A percentile compares a stretch with the other conserved stretches of the same genome.
These are phyloP conservation scores for Lepidostoma basale DNA, from an alignment of 1,140 invertebrate species.

Conservation along the genomic window DNA sequence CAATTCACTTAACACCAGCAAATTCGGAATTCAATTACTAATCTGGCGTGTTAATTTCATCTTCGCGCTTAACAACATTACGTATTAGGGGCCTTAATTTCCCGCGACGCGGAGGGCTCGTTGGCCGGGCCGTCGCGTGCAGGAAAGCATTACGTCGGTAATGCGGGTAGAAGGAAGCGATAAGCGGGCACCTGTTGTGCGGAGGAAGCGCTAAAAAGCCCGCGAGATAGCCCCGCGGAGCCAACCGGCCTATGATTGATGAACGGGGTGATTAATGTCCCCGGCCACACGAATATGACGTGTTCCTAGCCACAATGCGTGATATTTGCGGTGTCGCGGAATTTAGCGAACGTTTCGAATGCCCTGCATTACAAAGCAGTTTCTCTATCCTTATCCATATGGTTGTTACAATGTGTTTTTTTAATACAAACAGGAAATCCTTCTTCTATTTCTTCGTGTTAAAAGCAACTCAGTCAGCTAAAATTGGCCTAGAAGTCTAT, in stretches of 20 bases:
- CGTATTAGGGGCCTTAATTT: conserved; percentile 23
- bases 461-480: no score
- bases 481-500: no score
- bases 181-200: conserved; percentile 36
- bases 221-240: not conserved
- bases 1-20: not conserved
- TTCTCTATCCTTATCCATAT: no score
- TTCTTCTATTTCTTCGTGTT: no score
- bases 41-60: conserved; percentile 11
- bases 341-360: no score
- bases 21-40: conserved; percentile 11
- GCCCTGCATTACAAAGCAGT: no score
- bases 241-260: conserved; percentile 17
- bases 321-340: no score
- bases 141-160: conserved; percentile 30
- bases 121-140: conserved; percentile 30
- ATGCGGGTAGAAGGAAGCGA: conserved; percentile 29
- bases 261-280: conserved; percentile 1
- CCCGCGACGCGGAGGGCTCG: not conserved
- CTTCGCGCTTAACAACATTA: conserved; percentile 8
- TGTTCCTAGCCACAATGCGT: no score
- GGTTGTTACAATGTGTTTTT: no score
- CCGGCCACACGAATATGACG: no score
- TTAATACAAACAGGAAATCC: no score
- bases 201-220: conserved; percentile 31